Conservation (phyloP, 1,140 invertebrate species). For the Drosophila nannoptera region DNA sequence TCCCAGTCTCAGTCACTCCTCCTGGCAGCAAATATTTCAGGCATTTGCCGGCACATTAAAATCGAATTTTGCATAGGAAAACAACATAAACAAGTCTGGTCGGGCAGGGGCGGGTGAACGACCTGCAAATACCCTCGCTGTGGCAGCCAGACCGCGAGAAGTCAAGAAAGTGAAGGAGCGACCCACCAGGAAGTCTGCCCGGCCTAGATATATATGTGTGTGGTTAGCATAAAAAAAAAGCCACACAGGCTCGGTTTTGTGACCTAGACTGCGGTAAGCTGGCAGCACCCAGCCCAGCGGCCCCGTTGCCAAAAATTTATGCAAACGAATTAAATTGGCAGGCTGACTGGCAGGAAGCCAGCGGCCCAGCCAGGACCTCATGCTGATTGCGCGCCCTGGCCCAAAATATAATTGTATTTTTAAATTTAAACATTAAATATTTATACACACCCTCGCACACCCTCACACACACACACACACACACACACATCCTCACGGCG, state of each 20-base stretch:
- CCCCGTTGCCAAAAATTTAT: slow-evolving; percentile 57
- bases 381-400: slow-evolving; percentile 50
- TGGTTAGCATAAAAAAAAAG: slow-evolving; percentile 59
- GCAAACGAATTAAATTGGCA: slow-evolving; percentile 75
- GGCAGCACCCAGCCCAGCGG: not conserved
- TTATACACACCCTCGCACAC: slow-evolving; percentile 34
- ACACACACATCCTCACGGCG: slow-evolving; percentile 2
- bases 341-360: slow-evolving; percentile 50
- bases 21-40: slow-evolving; percentile 54
- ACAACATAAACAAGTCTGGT: slow-evolving; percentile 35
- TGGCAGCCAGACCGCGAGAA: too few species aligned
- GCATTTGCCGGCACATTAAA: slow-evolving; percentile 71
- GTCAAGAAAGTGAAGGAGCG: slow-evolving; percentile 10
- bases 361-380: slow-evolving; percentile 29
- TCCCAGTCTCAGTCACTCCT: not conserved
- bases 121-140: not conserved
- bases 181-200: slow-evolving; percentile 7
- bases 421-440: slow-evolving; percentile 71
- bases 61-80: slow-evolving; percentile 71
- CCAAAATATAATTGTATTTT: slow-evolving; percentile 54
- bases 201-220: not conserved
- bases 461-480: slow-evolving; percentile 21
- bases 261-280: slow-evolving; percentile 32
- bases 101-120: not conserved
- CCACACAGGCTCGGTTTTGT: slow-evolving; percentile 56